These are phyloP conservation scores for Xenopus borealis DNA, from an alignment of 2,113 vertebrate genomes.

Conservation along the genomic window DNA sequence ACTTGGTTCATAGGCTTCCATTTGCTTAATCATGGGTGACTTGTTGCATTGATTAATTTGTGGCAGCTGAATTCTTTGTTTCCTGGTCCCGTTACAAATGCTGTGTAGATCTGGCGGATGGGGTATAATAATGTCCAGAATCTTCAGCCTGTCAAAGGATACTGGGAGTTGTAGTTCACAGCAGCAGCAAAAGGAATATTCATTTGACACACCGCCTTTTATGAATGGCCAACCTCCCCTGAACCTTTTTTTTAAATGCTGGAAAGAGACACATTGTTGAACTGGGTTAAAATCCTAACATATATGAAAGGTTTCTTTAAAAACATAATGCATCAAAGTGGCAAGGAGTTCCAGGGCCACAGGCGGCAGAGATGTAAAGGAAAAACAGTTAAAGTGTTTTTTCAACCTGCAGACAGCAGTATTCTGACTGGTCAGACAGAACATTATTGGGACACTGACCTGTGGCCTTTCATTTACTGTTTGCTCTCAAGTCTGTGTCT, in stretches of 20 bases:
- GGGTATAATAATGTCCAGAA: too few species aligned
- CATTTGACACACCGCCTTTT: background rate
- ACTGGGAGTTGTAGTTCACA: background rate
- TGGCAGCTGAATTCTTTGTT: too few species aligned
- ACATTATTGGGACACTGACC: constrained; percentile 1
- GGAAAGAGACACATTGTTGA: too few species aligned
- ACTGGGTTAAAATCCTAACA: background rate
- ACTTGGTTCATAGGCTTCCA: too few species aligned
- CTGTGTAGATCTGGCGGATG: too few species aligned
- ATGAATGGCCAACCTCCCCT: background rate
- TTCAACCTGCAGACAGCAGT: background rate
- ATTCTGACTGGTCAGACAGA: constrained; percentile 8
- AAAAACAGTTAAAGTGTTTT: background rate
- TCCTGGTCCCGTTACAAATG: too few species aligned
- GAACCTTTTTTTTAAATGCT: too few species aligned
- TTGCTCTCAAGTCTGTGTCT: background rate
- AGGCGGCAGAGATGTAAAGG: background rate
- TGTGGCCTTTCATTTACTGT: constrained; percentile 3
- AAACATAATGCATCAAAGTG: background rate
- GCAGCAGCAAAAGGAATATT: too few species aligned
- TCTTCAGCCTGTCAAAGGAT: background rate
- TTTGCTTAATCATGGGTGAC: too few species aligned
- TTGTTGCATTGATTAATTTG: too few species aligned
- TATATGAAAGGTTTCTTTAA: background rate
- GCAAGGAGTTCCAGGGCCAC: background rate